Conservation (phyloP, 2,113 vertebrate genomes). For the Thomomys bottae region DNA sequence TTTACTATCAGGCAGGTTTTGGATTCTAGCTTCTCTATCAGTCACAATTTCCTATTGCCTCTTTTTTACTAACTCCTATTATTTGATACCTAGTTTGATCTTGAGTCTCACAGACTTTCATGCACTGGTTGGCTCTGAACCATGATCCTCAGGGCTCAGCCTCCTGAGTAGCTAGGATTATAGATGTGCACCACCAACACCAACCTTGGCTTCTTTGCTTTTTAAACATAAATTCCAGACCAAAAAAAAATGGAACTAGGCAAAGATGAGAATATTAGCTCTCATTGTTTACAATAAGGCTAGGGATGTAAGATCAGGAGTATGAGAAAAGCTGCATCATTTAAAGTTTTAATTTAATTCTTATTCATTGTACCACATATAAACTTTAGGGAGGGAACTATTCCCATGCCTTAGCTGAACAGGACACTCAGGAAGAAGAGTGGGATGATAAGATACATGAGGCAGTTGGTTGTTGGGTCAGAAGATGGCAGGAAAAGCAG, state of each 20-base stretch:
- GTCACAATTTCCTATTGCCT: too few relatives aligned
- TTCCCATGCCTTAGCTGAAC: background rate
- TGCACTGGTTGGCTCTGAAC: too few relatives aligned
- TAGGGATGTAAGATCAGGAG: background rate
- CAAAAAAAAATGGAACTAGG: background rate
- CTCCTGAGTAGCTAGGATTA: too few relatives aligned
- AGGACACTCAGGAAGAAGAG: background rate
- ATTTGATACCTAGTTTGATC: too few relatives aligned
- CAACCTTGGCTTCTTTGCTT: background rate
- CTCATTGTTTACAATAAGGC: background rate
- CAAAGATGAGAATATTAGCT: background rate
- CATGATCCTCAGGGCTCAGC: too few relatives aligned
- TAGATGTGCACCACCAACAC: background rate
- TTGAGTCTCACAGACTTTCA: too few relatives aligned
- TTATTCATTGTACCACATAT: background rate
- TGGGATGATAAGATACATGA: background rate
- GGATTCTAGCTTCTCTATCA: too few relatives aligned
- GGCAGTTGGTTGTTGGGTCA: background rate
- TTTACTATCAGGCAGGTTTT: too few relatives aligned
- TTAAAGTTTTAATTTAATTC: too few relatives aligned
- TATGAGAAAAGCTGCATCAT: too few relatives aligned
- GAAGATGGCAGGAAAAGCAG: background rate
- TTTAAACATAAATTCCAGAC: slow-evolving; percentile 14
- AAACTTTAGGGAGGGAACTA: background rate
- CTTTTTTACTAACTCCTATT: too few relatives aligned